A percentile compares a stretch with the other conserved stretches of the same genome.
These are phyloP conservation scores for Aplysia californica DNA, from an alignment of 1,140 invertebrate genomes.

Conservation along the genomic window DNA sequence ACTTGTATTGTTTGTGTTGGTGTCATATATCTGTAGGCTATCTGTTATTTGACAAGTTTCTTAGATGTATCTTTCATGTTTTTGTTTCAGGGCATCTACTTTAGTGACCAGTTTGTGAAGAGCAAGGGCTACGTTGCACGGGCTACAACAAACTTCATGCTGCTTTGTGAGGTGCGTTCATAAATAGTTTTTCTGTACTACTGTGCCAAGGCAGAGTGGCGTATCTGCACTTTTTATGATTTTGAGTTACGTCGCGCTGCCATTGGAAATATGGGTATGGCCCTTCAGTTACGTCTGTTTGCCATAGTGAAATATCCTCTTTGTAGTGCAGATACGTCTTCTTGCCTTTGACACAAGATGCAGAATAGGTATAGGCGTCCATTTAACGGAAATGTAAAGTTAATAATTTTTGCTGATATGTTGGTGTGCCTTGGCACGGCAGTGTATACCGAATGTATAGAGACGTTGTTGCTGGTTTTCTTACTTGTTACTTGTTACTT, in stretches of 20 bases:
- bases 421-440: not conserved
- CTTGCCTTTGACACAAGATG: too few species aligned
- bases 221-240: too few species aligned
- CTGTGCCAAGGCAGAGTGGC: too few species aligned
- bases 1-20: not conserved
- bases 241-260: too few species aligned
- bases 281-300: too few species aligned
- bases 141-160: conserved; percentile 33
- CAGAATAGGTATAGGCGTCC: too few species aligned
- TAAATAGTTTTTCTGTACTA: not conserved
- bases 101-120: conserved; percentile 65
- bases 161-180: conserved; percentile 61
- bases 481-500: too few species aligned
- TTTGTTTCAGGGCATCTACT: conserved; percentile 65
- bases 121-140: conserved; percentile 50
- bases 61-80: conserved; percentile 7
- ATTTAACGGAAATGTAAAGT: not conserved
- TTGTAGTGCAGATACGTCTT: too few species aligned
- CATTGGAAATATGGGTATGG: too few species aligned
- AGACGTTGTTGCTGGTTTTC: not conserved
- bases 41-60: not conserved
- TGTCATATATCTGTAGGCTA: not conserved
- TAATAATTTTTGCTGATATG: too few species aligned
- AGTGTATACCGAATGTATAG: not conserved
- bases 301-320: too few species aligned